These are phyloP conservation scores for Agapostemon virescens DNA, from an alignment of 2,888 invertebrate species.

Conservation along the genomic window DNA sequence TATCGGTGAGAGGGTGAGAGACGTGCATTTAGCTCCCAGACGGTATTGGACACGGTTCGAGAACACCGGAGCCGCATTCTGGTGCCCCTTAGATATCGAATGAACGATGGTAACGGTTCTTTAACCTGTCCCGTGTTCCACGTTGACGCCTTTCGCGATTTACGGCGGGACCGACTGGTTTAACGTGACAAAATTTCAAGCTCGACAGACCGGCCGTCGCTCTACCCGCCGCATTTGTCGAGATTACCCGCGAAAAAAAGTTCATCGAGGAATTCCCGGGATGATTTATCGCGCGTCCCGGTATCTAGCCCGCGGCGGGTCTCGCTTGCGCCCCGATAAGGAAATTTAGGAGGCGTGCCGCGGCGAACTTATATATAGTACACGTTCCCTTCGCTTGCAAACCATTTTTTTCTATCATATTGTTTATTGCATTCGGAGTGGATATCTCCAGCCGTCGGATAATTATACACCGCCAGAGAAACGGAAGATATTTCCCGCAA, in stretches of 20 bases:
- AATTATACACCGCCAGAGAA: constrained; percentile 35
- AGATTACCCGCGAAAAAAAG: constrained; percentile 6
- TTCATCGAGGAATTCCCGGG: not conserved
- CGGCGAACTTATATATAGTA: not conserved
- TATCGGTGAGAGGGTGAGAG: not conserved
- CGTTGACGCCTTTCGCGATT: constrained; percentile 63
- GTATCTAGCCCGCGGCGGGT: constrained; percentile 13
- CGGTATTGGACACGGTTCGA: constrained; percentile 19
- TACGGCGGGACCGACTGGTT: constrained; percentile 59
- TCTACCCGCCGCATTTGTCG: not conserved
- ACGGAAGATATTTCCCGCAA: constrained; percentile 30
- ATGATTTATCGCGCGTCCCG: not conserved
- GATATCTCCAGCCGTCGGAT: constrained; percentile 24
- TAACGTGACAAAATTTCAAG: constrained; percentile 58
- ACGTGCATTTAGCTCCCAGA: constrained; percentile 22
- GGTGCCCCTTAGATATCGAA: constrained; percentile 49
- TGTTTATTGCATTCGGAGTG: constrained; percentile 39
- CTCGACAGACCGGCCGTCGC: constrained; percentile 1
- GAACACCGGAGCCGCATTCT: constrained; percentile 14
- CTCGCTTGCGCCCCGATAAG: constrained; percentile 39
- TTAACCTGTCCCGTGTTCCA: constrained; percentile 37
- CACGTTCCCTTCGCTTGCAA: not conserved
- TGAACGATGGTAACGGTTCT: constrained; percentile 55
- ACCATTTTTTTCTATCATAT: constrained; percentile 1
- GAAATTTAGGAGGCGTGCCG: constrained; percentile 43